phyloP scores from a whole-genome alignment of 2,888 invertebrate species.

The Drosophila mimetica region DNA sequence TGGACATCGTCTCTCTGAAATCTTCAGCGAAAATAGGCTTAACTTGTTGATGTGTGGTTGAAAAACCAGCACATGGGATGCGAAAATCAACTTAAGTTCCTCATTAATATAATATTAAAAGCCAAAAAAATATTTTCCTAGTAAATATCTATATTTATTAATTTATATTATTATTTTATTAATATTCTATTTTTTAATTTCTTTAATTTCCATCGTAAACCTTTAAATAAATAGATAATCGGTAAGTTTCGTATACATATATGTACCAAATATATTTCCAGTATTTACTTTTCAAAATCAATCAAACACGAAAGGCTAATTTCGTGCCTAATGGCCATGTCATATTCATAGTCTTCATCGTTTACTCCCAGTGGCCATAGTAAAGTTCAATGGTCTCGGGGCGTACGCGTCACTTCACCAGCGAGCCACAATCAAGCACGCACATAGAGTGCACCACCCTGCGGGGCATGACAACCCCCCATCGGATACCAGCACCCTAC shows the following conservation, averaged over 20 bases:
- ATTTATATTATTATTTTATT: no score
- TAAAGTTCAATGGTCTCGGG: slow-evolving; percentile 29
- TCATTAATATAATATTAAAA: no score
- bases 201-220: no score
- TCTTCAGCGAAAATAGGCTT: slow-evolving; percentile 1
- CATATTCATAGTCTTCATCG: slow-evolving; percentile 17
- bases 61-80: neutral
- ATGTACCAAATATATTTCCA: no score
- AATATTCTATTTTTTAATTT: no score
- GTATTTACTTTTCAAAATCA: slow-evolving; percentile 7
- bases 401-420: slow-evolving; percentile 20
- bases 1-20: neutral
- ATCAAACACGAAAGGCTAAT: slow-evolving; percentile 8
- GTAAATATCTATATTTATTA: no score
- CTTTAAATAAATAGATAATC: no score
- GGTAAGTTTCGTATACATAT: no score
- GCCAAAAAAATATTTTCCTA: no score
- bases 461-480: slow-evolving; percentile 4
- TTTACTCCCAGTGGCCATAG: slow-evolving; percentile 7
- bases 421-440: slow-evolving; percentile 8
- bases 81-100: neutral
- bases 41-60: neutral
- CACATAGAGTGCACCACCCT: slow-evolving; percentile 8
- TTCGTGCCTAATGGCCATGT: slow-evolving; percentile 15
- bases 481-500: no score